Base-by-base conservation (phyloP, 2,113 vertebrate species). In the Odontophorus gujanensis region DNA sequence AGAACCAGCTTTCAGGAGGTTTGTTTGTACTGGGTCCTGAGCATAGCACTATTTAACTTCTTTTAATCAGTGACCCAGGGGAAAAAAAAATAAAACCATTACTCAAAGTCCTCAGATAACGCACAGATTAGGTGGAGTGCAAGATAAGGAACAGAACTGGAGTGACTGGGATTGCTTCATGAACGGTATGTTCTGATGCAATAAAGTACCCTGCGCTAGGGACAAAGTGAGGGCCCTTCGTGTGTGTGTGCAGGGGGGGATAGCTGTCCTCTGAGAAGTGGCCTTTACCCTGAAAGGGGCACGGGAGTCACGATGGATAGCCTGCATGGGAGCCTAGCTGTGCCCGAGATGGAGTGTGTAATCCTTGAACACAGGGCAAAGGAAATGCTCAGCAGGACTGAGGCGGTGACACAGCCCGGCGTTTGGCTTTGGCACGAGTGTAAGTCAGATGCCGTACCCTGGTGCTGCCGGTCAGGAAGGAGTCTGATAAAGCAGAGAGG, bases 51-150 rank as follows among this genome's bases (percentile, higher is more conserved):
- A 13, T 92, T 95, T 90, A 94, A 97, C 73, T 88, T 85, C 72
- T 69, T 94, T 92, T 94, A 95, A 96, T 97, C 92, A 84, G 90
- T 96, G 91, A 93, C 87, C 86, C 1, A 5, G 34, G 18, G 75
- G 47, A 26, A 34, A 45, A 42, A 86, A 48, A 47, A 84, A 79
- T 28, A 62, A 91, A 92, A 75, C 51, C 26, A 81, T 95, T 95
- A 86, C 76, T 93, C 82, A 66, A 93, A 95, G 89, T 76, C 69
- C 85, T 91, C 76, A 89, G 94, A 95, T 94, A 93, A 95, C 75
- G 50, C 0, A 0, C 34, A 93, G 91, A 92, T 96, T 95, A 93
- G 82, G 85, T 77, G 80, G 80, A 85, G 87, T 40, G 68, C 58
- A 67, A 93, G 91, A 90, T 95, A 95, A 95, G 76, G 73, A 88